Evolutionary conservation across 2,797 vertebrate species (phyloP), one percentile per base, ranked within the genome.

Genomic region (Glossophaga mutica): DNA sequence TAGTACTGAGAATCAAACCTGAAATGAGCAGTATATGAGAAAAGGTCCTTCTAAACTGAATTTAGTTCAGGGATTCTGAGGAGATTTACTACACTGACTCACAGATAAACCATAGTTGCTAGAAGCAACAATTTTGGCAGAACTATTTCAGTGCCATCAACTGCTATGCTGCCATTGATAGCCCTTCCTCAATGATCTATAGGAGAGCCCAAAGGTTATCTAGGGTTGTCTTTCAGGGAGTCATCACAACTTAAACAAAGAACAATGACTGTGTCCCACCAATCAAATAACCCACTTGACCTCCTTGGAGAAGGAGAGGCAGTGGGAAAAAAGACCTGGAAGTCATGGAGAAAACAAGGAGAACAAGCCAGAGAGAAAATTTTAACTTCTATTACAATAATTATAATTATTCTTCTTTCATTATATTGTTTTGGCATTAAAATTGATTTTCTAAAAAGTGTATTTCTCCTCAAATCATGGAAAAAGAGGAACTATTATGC

Each of bases 131-230:
- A 4, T 44, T 46, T 4, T 9, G 32, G n/a, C 9, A 34, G 32
- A n/a, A 26, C 44, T 14, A 1, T 26, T 29, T 46, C 39, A 55
- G 39, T 29, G 21, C 14, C 24, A 4, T 16, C 22, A 46, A n/a
- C 37, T 9, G n/a, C 34, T 10, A 0, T 7, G 9, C 32, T 15
- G 12, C 29, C 29, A 7, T 2, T 14, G 32, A 14, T 2, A 26
- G 21, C n/a, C 29, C 46, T 26, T 48, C 44, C 73, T 11, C 15
- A 6, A 0, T n/a, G 29, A 46, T 67, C 15, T 32, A 29, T 6
- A n/a, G 73, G 44, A 18, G 19, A 42, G 4, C 16, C 32, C 73
- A n/a, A 2, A 12, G 21, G 14, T 4, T 39, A 19, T 12, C 12
- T 2, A 37, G 29, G 9, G 9, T 10, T 11, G 34, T 70, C 59